Evolutionary conservation across 2,113 vertebrate genomes (phyloP).

Genomic region (Mixornis gularis): DNA sequence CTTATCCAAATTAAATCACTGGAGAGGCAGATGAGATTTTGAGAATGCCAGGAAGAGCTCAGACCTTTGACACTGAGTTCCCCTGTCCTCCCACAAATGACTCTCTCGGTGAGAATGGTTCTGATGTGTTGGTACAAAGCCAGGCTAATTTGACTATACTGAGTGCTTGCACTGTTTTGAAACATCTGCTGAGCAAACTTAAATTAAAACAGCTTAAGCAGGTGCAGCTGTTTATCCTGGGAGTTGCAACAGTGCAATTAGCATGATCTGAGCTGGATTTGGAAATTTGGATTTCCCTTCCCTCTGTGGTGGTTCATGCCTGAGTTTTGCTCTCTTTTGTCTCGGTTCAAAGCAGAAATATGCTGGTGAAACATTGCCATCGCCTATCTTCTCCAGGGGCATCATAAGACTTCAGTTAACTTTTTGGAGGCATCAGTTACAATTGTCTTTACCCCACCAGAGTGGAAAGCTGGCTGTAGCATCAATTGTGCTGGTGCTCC

Average conservation of each 20-base stretch:
- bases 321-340: neutral
- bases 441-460: neutral
- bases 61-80: neutral
- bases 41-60: neutral
- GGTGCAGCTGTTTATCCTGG: neutral
- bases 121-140: neutral
- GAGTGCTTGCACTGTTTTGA: neutral
- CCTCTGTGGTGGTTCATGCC: neutral
- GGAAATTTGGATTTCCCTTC: too few species aligned
- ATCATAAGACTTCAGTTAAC: neutral
- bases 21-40: neutral
- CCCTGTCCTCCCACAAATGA: neutral
- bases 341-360: neutral
- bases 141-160: neutral
- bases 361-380: neutral
- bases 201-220: neutral
- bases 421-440: neutral
- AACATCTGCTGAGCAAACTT: neutral
- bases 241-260: neutral
- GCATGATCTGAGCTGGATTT: neutral
- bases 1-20: neutral
- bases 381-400: neutral
- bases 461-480: neutral
- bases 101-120: rapidly evolving
- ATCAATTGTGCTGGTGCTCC: rapidly evolving